Evolutionary conservation across 2,888 invertebrate species (phyloP).

Genomic region (Drosophila eohydei): DNA sequence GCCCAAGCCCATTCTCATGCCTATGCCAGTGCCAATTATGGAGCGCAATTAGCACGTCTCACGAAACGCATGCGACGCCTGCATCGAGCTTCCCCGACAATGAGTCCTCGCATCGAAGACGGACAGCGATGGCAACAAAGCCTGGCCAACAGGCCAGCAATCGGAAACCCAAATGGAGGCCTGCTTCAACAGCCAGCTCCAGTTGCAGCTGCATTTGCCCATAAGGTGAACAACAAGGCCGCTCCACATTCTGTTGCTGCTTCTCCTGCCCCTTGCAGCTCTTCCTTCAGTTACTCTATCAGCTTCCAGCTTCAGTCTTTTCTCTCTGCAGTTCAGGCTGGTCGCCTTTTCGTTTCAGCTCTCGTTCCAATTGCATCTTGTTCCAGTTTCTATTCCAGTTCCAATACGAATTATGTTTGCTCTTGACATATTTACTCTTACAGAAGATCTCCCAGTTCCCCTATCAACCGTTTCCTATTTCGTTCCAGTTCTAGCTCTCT

Average conservation of each 20-base stretch:
- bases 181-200: neutral
- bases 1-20: neutral
- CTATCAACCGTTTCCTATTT: too few relatives aligned
- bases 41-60: conserved; percentile 32
- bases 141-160: neutral
- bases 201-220: neutral
- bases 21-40: conserved; percentile 23
- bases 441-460: too few relatives aligned
- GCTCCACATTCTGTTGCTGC: neutral
- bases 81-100: neutral
- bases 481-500: neutral
- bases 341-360: neutral
- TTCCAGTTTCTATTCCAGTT: neutral
- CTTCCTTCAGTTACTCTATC: neutral
- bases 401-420: too few relatives aligned
- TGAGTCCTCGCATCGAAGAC: neutral
- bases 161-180: neutral
- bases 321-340: neutral
- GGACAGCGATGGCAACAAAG: neutral
- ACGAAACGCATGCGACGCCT: conserved; percentile 3
- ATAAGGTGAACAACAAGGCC: neutral
- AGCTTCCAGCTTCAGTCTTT: neutral
- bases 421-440: too few relatives aligned
- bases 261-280: neutral
- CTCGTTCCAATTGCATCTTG: neutral